Base-by-base conservation (phyloP, 2,888 invertebrate genomes). In the Pachydiplax longipennis region DNA sequence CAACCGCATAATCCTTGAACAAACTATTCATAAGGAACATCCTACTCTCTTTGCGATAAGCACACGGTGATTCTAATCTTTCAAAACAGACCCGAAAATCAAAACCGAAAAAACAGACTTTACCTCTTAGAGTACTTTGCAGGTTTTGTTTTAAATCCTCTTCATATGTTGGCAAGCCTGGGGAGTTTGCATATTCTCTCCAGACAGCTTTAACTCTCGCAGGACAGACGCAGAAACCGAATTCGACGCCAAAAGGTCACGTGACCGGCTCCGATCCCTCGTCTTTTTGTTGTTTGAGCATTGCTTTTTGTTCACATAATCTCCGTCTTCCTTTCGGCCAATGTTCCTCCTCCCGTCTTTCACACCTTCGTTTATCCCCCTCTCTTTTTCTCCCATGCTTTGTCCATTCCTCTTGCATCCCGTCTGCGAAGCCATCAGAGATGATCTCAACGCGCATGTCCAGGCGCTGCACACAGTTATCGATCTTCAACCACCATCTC, bases 401-500 rank as follows among this genome's bases (percentile, higher is more conserved):
- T 31, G 4, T n/a, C 44, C 40, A n/a, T n/a, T 83, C 87, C 87
- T 87, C 22, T n/a, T 37, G 37, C 87, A 65, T 22, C 61, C 31
- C 73, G 12, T 31, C 25, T 73, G 73, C 87, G 87, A 87, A 87
- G 87, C 87, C 87, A 61, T 58, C 61, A 61, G 37, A 37, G 61
- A 15, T 35, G 37, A 12, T 12, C 37, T 35, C 22, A 35, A 4
- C 37, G 83, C 83, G 83, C 87, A 65, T 37, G 65, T 37, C 37
- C 87, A 8, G 37, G 1, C 61, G n/a, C 37, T 35, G 58, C 58
- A 83, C 83, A 58, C 53, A 53, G 61, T 35, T 87, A 87, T 87
- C 87, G 87, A 87, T 87, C 87, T 61, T 12, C 13, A 37, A 87
- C 87, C 87, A 87, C 58, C 87, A 61, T 87, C 87, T 61, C 87